Conservation (phyloP, 2,888 invertebrate species). For the Perdita meconis region DNA sequence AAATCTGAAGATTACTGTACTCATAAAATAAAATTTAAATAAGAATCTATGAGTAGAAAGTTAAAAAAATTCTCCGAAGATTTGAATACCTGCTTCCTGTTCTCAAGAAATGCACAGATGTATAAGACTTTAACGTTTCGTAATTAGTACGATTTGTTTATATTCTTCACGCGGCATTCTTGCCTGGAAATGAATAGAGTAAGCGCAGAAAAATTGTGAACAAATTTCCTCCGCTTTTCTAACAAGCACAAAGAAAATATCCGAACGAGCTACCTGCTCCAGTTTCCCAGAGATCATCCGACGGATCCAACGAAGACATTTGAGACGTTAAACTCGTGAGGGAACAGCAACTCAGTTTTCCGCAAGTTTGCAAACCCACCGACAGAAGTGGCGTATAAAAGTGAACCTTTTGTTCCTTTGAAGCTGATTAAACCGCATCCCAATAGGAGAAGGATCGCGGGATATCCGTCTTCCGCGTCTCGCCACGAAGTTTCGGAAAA, state of each 20-base stretch:
- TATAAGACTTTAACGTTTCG: too few species aligned
- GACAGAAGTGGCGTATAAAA: slow-evolving; percentile 19
- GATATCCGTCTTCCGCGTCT: not conserved
- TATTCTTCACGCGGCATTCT: too few species aligned
- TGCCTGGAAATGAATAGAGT: not conserved
- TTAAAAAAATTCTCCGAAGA: too few species aligned
- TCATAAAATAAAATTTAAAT: not conserved
- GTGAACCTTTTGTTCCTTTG: slow-evolving; percentile 11
- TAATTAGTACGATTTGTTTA: too few species aligned
- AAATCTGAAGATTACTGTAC: not conserved
- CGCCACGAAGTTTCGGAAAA: not conserved
- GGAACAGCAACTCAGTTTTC: slow-evolving; percentile 32
- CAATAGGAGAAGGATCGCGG: not conserved
- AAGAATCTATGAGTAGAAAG: too few species aligned
- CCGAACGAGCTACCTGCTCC: not conserved
- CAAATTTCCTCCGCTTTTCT: not conserved
- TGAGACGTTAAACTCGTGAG: slow-evolving; percentile 9
- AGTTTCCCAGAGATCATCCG: not conserved
- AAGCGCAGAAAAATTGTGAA: too few species aligned
- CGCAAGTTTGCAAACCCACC: slow-evolving; percentile 27
- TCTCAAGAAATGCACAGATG: too few species aligned
- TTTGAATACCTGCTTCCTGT: too few species aligned
- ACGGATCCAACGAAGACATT: slow-evolving; percentile 4
- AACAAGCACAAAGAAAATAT: not conserved
- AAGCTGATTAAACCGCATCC: slow-evolving; percentile 13